Conservation (phyloP, 2,888 invertebrate species). For the Parnassius apollo region DNA sequence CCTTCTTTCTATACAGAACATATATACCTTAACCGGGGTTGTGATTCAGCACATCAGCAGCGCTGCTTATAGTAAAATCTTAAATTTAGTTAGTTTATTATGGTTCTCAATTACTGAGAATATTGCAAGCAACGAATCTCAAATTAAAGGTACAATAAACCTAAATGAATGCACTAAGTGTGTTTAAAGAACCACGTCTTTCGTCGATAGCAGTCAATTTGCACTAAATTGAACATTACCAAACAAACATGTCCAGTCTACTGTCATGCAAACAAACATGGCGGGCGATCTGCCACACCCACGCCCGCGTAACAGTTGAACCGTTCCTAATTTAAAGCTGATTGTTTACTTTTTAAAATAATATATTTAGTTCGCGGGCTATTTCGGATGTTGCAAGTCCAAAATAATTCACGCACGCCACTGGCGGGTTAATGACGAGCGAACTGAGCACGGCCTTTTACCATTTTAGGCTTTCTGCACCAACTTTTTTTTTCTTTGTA, state of each 20-base stretch:
- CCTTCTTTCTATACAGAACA: too few relatives aligned
- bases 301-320: conserved; percentile 59
- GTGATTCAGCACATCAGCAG: too few relatives aligned
- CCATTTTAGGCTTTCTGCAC: conserved; percentile 48
- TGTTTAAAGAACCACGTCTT: conserved; percentile 53
- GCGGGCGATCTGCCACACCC: conserved; percentile 54
- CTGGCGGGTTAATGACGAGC: conserved; percentile 40
- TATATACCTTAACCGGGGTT: too few relatives aligned
- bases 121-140: background rate
- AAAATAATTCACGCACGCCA: conserved; percentile 60
- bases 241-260: conserved; percentile 66
- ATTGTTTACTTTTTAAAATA: conserved; percentile 66
- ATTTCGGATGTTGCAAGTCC: conserved; percentile 59
- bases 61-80: too few relatives aligned
- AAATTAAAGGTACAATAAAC: background rate
- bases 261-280: conserved; percentile 55
- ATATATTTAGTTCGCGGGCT: conserved; percentile 62
- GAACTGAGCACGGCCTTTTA: conserved; percentile 32
- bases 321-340: conserved; percentile 65
- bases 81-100: too few relatives aligned
- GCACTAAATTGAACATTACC: conserved; percentile 62
- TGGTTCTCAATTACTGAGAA: background rate
- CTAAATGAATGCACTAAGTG: conserved; percentile 38
- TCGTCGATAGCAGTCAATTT: conserved; percentile 71
- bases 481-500: too few relatives aligned